A percentile compares a stretch with the other conserved stretches of the same genome.
These are phyloP conservation scores for Danionella cerebrum DNA, from an alignment of 2,113 vertebrate species.

Conservation along the genomic window DNA sequence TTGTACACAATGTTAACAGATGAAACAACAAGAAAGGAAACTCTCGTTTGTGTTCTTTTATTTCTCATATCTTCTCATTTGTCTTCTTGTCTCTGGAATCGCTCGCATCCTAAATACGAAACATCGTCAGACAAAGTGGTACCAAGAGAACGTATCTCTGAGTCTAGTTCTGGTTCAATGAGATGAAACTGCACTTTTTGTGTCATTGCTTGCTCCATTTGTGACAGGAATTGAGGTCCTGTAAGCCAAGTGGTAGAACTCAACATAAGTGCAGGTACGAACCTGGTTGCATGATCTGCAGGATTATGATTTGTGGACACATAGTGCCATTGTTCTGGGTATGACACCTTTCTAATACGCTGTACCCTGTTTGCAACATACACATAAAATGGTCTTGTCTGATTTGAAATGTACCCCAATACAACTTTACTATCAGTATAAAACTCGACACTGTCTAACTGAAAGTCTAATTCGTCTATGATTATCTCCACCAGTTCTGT, in stretches of 20 bases:
- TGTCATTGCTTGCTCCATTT: neutral
- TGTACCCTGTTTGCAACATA: neutral
- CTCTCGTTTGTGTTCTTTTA: no score
- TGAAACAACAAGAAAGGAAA: no score
- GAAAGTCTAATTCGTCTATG: neutral
- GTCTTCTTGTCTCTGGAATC: no score
- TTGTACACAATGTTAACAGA: no score
- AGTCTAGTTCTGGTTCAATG: no score
- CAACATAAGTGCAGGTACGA: neutral
- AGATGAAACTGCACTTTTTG: neutral
- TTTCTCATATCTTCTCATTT: no score
- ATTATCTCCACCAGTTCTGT: constrained; percentile 16
- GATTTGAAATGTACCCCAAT: constrained; percentile 1
- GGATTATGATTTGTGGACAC: neutral
- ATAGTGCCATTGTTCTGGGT: neutral
- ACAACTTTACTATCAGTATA: constrained; percentile 2
- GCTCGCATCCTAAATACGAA: no score
- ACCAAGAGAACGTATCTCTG: no score
- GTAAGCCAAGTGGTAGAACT: constrained; percentile 24
- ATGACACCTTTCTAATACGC: neutral
- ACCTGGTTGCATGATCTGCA: constrained; percentile 13
- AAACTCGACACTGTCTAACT: neutral
- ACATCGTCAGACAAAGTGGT: no score
- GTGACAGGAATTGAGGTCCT: constrained; percentile 2
- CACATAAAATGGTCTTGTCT: neutral